phyloP scores from a whole-genome alignment of 2,113 vertebrate genomes.

The Datnioides undecimradiatus region DNA sequence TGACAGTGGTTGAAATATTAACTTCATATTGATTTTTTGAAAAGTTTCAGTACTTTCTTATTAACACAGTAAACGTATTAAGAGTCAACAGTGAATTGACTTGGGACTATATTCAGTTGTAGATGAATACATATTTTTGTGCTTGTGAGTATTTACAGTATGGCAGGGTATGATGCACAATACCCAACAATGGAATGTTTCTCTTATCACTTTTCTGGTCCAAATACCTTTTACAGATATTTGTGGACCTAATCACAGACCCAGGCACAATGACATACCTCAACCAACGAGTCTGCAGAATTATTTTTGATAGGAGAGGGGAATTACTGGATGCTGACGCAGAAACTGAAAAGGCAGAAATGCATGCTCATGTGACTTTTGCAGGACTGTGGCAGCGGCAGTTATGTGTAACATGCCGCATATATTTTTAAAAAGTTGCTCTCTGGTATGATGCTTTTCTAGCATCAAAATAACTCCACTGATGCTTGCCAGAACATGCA shows the following conservation, averaged over 20 bases:
- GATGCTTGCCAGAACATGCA: conserved; percentile 60
- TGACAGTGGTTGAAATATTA: background rate
- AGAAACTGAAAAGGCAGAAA: background rate
- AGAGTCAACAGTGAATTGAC: too few species aligned
- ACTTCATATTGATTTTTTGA: background rate
- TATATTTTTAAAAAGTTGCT: conserved; percentile 20
- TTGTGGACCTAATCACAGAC: background rate
- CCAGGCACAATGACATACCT: too few species aligned
- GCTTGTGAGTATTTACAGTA: too few species aligned
- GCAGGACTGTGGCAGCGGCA: conserved; percentile 12
- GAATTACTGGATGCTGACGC: background rate
- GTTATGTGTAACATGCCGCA: background rate
- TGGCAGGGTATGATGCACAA: too few species aligned
- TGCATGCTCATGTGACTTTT: background rate
- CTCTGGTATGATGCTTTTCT: conserved; percentile 29
- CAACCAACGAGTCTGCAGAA: background rate
- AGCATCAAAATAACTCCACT: conserved; percentile 61
- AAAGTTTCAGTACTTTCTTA: too few species aligned
- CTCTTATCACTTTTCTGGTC: background rate
- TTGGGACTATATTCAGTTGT: too few species aligned
- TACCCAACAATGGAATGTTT: background rate
- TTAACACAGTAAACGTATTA: too few species aligned
- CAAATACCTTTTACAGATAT: conserved; percentile 1
- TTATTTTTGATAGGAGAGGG: background rate
- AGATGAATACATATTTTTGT: too few species aligned